Percentiles rank a stretch among this genome's conserved stretches.
Evolutionary conservation across 2,113 vertebrate genomes (phyloP).

Genomic region (Sitta europaea): DNA sequence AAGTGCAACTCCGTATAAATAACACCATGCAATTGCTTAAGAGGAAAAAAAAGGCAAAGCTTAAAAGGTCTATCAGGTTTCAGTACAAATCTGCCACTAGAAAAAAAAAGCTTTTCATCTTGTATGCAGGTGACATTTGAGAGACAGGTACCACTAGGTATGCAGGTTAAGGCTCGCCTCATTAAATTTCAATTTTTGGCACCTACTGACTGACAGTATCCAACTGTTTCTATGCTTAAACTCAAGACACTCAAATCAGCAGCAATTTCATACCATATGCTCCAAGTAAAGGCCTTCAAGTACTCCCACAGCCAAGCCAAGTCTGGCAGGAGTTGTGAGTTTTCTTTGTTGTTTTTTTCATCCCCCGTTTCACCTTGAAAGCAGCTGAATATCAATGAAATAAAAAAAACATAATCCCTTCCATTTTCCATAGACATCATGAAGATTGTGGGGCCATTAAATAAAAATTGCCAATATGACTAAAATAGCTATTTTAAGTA

Average conservation of each 20-base stretch:
- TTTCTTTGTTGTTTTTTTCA: not conserved
- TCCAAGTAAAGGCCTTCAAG: slow-evolving; percentile 32
- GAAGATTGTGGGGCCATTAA: slow-evolving; percentile 7
- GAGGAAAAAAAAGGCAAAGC: slow-evolving; percentile 14
- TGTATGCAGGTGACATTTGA: slow-evolving; percentile 33
- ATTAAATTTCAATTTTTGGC: slow-evolving; percentile 39
- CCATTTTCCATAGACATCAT: not conserved
- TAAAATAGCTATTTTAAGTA: not conserved
- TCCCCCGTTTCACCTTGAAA: slow-evolving; percentile 45
- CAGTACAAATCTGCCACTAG: not conserved
- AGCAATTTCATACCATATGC: slow-evolving; percentile 25
- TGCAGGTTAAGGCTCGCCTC: slow-evolving; percentile 46
- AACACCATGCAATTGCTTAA: slow-evolving; percentile 1
- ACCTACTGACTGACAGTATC: slow-evolving; percentile 27
- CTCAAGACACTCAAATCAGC: slow-evolving; percentile 32
- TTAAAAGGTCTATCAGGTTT: slow-evolving; percentile 32
- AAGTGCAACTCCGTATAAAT: not conserved
- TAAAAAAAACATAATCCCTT: slow-evolving; percentile 32
- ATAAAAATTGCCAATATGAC: slow-evolving; percentile 29
- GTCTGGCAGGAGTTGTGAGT: not conserved
- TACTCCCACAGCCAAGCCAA: slow-evolving; percentile 21
- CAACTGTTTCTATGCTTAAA: slow-evolving; percentile 52
- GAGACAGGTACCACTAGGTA: slow-evolving; percentile 16
- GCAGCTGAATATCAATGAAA: slow-evolving; percentile 63
- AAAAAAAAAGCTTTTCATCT: not conserved